These are phyloP conservation scores for Chroicocephalus ridibundus DNA, from an alignment of 2,113 vertebrate species.

Conservation along the genomic window DNA sequence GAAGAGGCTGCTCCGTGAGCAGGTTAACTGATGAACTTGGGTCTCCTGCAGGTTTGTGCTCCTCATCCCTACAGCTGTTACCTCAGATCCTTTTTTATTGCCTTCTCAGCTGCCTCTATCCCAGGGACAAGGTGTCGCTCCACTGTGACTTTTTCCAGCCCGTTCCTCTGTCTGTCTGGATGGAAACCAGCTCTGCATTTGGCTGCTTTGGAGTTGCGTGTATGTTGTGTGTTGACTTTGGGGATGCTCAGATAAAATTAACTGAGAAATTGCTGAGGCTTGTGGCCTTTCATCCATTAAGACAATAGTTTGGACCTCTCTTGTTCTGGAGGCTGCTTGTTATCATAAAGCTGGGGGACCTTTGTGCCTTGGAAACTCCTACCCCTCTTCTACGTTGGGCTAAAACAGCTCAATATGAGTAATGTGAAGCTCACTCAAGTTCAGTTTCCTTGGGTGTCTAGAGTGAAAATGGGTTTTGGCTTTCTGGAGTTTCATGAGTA, in stretches of 20 bases:
- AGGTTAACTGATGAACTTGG: not conserved
- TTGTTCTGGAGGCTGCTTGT: not conserved
- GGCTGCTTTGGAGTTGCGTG: not conserved
- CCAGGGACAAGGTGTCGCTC: not conserved
- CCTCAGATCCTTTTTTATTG: not conserved
- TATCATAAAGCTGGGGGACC: not conserved
- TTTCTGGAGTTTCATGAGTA: not conserved
- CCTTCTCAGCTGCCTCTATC: not conserved
- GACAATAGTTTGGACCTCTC: not conserved
- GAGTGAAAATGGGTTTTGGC: not conserved
- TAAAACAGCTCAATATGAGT: not conserved
- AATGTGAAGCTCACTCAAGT: not conserved
- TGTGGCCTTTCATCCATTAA: not conserved
- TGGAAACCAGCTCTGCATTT: not conserved
- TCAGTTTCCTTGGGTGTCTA: not conserved
- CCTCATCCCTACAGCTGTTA: not conserved
- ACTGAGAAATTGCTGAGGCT: not conserved
- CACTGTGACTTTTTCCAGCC: not conserved
- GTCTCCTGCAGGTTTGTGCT: not conserved
- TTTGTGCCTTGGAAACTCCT: not conserved
- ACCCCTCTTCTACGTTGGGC: accelerated
- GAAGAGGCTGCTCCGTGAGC: not conserved
- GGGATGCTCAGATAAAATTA: not conserved
- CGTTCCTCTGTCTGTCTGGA: not conserved
- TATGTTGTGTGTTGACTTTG: not conserved